Evolutionary conservation across 2,888 invertebrate genomes (phyloP), one percentile per base, ranked within the genome.

Genomic region (Trichacis sp.): DNA sequence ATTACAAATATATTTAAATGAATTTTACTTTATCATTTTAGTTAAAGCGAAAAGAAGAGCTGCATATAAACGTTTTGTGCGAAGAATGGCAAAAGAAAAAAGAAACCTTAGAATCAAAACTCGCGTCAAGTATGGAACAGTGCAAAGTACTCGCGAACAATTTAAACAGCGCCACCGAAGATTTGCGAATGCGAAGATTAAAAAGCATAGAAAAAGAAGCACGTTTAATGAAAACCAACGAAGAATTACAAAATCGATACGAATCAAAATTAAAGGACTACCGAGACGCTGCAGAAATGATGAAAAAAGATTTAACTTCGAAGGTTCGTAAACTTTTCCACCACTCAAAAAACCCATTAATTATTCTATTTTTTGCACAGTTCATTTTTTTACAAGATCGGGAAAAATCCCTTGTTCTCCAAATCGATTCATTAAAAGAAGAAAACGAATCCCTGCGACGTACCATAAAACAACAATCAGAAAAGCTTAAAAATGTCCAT

Each of bases 71-170:
- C 68, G 71, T 87, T 0, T 73, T 90, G 11, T 85, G 87, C 0
- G 84, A 83, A n/a, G 89, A 89, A 68, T 91, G 90, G 89, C 82
- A 85, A 6, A 86, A 86, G 58, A 87, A 87, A 29, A 85, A 87
- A 8, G 77, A 82, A 2, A 87, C 87, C 68, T 76, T 91, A 43
- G 90, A 91, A 74, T 78, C 83, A 0, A 88, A 89, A 71, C 80
- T 91, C 9, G 84, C 85, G 0, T 85, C 84, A 3, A 90, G 89
- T 48, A 85, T 91, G 2, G 88, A 89, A 45, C 88, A 89, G 73
- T 91, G 91, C 69, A 87, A 88, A 61, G 81, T 82, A 20, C 79
- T 92, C 0, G 89, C 90, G 0, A 85, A 87, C 0, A 88, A 88
- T 65, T 84, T 92, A 6, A 87, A 88, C 68, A 82, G 85, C n/a